Conservation (phyloP, 1,140 invertebrate species). For the Bombus waltoni region DNA sequence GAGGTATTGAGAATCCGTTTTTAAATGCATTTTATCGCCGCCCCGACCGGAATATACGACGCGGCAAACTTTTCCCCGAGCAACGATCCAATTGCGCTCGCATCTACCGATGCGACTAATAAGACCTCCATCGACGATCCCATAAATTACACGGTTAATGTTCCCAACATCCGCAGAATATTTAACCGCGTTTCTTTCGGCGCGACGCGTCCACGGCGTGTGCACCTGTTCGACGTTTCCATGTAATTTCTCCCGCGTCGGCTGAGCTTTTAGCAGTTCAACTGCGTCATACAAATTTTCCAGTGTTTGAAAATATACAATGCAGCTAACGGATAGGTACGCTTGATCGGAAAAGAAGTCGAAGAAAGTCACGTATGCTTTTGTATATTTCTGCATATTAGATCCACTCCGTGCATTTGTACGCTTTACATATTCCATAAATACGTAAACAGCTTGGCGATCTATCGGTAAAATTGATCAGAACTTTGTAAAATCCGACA, state of each 20-base stretch:
- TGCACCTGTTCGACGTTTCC: not conserved
- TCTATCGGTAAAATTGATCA: not conserved
- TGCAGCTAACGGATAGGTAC: not conserved
- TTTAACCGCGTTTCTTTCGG: not conserved
- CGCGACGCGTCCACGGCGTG: not conserved
- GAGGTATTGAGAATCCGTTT: constrained; percentile 46
- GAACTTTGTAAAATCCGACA: too few species aligned
- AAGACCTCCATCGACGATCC: not conserved
- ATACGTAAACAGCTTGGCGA: too few species aligned
- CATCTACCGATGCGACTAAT: not conserved
- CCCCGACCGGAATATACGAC: not conserved
- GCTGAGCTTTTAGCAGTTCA: not conserved
- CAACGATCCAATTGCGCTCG: not conserved
- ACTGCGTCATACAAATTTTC: not conserved
- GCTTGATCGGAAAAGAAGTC: too few species aligned
- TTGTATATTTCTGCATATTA: too few species aligned
- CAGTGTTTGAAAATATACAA: not conserved
- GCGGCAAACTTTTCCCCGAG: not conserved
- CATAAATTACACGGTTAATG: constrained; percentile 24
- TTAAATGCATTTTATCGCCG: constrained; percentile 61
- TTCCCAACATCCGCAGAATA: constrained; percentile 31
- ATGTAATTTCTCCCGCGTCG: not conserved
- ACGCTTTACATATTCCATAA: too few species aligned
- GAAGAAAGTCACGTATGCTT: too few species aligned
- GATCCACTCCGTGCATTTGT: too few species aligned